A percentile compares a stretch with the other conserved stretches of the same genome.
Conservation (phyloP, 2,113 vertebrate genomes). For the Anguilla rostrata region DNA sequence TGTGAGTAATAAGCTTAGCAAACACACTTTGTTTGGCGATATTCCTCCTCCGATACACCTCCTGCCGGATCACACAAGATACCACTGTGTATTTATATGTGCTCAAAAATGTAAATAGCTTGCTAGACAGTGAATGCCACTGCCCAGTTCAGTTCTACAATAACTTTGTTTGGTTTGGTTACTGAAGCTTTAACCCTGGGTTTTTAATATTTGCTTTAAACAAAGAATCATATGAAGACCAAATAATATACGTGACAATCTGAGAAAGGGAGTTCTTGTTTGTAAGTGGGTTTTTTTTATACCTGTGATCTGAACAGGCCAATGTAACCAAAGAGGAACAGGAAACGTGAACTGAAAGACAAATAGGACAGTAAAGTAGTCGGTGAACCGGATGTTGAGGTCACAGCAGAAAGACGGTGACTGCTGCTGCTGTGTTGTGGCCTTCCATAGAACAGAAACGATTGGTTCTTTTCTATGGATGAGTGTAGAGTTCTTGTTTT, state of each 20-base stretch:
- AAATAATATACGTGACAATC: conserved; percentile 73
- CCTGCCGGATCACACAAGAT: too few species aligned
- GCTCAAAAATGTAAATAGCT: background rate
- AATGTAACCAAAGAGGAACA: background rate
- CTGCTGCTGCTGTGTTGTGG: background rate
- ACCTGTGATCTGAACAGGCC: background rate
- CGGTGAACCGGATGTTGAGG: background rate
- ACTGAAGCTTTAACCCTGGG: background rate
- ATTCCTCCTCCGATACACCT: too few species aligned
- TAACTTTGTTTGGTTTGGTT: too few species aligned
- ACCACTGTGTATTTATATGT: background rate
- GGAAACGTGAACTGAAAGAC: background rate
- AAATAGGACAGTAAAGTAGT: background rate
- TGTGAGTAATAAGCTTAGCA: too few species aligned
- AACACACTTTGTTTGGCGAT: too few species aligned
- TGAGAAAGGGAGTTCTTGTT: conserved; percentile 65
- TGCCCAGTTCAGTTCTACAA: too few species aligned
- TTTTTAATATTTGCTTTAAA: conserved; percentile 1
- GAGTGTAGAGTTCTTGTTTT: background rate
- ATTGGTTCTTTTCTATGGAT: background rate
- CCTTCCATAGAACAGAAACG: background rate
- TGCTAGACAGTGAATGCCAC: background rate
- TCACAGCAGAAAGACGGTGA: too few species aligned
- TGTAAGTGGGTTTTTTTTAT: background rate
- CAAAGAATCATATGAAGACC: conserved; percentile 40